Percentiles rank a stretch among this genome's conserved stretches.
Conservation (phyloP, 2,888 invertebrate species). For the Sphaerophoria rueppellii region DNA sequence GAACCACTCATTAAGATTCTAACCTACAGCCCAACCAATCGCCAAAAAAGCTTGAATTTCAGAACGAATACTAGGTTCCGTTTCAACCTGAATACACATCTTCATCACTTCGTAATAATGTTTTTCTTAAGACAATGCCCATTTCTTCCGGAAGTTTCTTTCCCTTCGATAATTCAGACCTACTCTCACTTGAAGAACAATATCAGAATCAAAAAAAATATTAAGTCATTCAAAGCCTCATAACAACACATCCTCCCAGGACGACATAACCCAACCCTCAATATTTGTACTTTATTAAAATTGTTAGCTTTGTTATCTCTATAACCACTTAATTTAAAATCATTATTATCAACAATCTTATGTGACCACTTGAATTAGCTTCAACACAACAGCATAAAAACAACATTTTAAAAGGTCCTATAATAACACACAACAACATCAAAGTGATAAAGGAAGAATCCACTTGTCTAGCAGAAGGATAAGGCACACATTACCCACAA, state of each 20-base stretch:
- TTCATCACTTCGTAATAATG: too few relatives aligned
- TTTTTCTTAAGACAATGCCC: too few relatives aligned
- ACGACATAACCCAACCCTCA: background rate
- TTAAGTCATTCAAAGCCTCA: too few relatives aligned
- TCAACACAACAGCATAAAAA: background rate
- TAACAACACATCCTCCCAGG: background rate
- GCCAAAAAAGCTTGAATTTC: too few relatives aligned
- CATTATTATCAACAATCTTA: constrained; percentile 23
- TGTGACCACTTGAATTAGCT: constrained; percentile 27
- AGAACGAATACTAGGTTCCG: too few relatives aligned
- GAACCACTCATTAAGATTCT: too few relatives aligned
- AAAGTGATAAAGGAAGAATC: background rate
- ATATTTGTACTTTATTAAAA: constrained; percentile 10
- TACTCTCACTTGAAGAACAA: too few relatives aligned
- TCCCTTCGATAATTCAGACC: too few relatives aligned
- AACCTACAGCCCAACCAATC: too few relatives aligned
- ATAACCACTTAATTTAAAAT: constrained; percentile 28
- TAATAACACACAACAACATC: background rate
- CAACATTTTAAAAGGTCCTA: background rate
- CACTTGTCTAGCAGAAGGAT: background rate
- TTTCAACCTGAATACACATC: too few relatives aligned
- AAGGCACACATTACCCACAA: constrained; percentile 2
- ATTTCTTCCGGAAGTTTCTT: too few relatives aligned
- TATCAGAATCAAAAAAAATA: too few relatives aligned
- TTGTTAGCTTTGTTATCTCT: constrained; percentile 16